Conservation (phyloP, 2,797 vertebrate genomes). For the Sebastiscus tertius region DNA sequence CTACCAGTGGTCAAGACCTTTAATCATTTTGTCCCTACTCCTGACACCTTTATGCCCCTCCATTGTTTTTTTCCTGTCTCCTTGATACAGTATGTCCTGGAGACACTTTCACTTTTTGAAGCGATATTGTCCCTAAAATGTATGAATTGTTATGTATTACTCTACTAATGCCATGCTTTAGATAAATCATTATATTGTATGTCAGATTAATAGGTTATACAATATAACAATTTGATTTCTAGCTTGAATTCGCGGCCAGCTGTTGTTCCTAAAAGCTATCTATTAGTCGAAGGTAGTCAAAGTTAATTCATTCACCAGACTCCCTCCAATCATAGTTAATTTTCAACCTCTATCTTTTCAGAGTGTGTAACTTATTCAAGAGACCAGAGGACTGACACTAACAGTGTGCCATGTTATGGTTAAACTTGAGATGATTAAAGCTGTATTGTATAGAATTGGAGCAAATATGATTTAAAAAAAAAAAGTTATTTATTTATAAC, state of each 20-base stretch:
- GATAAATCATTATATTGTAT: not conserved
- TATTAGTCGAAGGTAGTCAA: constrained; percentile 20
- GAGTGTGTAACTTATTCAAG: not conserved
- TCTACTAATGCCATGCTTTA: not conserved
- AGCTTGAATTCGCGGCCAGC: not conserved
- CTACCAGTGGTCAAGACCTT: constrained; percentile 16
- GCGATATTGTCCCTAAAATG: not conserved
- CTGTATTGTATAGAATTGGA: no score
- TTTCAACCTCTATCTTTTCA: not conserved
- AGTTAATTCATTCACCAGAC: constrained; percentile 20
- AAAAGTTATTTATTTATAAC: no score
- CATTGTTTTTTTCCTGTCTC: constrained; percentile 5
- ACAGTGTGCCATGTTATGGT: not conserved
- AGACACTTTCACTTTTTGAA: not conserved
- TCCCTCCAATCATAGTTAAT: not conserved
- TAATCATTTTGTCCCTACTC: constrained; percentile 23
- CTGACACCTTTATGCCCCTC: constrained; percentile 14
- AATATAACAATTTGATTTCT: not conserved
- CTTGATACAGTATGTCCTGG: constrained; percentile 11
- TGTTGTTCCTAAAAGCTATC: constrained; percentile 18
- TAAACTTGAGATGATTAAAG: not conserved
- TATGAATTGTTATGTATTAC: not conserved
- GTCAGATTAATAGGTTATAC: not conserved
- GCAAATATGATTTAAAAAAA: no score
- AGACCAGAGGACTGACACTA: not conserved